A percentile compares a stretch with the other conserved stretches of the same genome.
phyloP scores from a whole-genome alignment of 2,888 invertebrate species.

The Hypomecis atomaria region DNA sequence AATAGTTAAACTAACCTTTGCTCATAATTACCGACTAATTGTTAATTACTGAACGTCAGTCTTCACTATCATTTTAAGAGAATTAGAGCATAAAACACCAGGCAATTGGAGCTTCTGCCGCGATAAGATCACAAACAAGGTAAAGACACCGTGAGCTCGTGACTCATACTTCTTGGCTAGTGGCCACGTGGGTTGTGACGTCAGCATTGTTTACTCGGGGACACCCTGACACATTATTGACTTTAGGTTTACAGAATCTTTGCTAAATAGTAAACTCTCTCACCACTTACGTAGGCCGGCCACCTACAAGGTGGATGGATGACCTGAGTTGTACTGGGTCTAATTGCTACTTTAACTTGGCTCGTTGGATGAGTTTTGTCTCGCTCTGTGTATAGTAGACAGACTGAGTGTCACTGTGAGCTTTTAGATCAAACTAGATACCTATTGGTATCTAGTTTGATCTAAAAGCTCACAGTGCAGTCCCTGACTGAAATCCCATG shows the following conservation, averaged over 20 bases:
- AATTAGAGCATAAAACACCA: conserved; percentile 16
- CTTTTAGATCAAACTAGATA: too few species aligned
- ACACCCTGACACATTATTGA: conserved; percentile 6
- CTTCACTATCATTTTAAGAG: neutral
- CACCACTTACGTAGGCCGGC: neutral
- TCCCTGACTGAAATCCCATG: too few species aligned
- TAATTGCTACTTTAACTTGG: too few species aligned
- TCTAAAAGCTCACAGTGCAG: too few species aligned
- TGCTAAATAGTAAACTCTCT: neutral
- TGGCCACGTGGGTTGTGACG: conserved; percentile 34
- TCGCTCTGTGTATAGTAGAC: too few species aligned
- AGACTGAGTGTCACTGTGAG: too few species aligned
- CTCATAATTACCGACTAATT: neutral
- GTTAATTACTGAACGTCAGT: conserved; percentile 7
- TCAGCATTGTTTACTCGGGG: conserved; percentile 44
- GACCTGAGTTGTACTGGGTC: too few species aligned
- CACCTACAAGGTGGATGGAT: too few species aligned
- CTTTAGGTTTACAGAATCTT: neutral
- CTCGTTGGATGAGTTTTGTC: too few species aligned
- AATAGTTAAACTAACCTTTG: too few species aligned
- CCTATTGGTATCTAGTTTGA: too few species aligned
- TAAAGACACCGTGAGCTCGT: conserved; percentile 9
- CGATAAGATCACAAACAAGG: conserved; percentile 11
- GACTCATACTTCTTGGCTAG: conserved; percentile 31
- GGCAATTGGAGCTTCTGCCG: conserved; percentile 9